Conservation (phyloP, 2,797 vertebrate species). For the Rhodeus uyekii region DNA sequence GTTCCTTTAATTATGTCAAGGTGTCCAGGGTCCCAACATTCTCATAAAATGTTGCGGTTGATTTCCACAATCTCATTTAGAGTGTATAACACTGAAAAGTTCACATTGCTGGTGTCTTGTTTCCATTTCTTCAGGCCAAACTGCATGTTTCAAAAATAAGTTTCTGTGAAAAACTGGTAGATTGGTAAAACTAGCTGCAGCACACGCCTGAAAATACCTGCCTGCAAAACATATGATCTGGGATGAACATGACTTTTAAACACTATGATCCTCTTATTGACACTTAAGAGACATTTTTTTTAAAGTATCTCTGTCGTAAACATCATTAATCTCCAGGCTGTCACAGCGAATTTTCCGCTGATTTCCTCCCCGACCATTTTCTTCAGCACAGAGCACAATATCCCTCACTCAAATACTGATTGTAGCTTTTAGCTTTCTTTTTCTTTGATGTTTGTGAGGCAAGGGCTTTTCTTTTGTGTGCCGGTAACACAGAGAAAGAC, state of each 20-base stretch:
- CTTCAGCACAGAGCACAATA: conserved; percentile 45
- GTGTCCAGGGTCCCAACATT: no score
- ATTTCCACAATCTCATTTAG: not conserved
- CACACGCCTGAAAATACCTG: not conserved
- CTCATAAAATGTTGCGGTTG: not conserved
- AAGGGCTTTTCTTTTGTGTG: conserved; percentile 46
- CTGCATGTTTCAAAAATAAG: not conserved
- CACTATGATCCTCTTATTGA: conserved; percentile 30
- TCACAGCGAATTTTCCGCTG: conserved; percentile 31
- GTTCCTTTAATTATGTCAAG: no score
- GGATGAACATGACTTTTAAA: conserved; percentile 16
- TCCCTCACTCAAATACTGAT: conserved; percentile 42
- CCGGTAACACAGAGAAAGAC: conserved; percentile 23
- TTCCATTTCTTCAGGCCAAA: not conserved
- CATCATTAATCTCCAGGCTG: conserved; percentile 49
- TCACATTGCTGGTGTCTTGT: not conserved
- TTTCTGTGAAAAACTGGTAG: not conserved
- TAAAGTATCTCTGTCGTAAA: conserved; percentile 36
- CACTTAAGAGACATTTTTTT: conserved; percentile 7
- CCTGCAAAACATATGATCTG: not conserved
- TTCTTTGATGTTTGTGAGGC: conserved; percentile 54
- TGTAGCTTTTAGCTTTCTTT: conserved; percentile 51
- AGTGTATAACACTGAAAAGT: not conserved
- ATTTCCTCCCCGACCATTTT: conserved; percentile 16
- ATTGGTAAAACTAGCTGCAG: not conserved